Conservation (phyloP, 2,888 invertebrate genomes). For the Caenorhabditis japonica region DNA sequence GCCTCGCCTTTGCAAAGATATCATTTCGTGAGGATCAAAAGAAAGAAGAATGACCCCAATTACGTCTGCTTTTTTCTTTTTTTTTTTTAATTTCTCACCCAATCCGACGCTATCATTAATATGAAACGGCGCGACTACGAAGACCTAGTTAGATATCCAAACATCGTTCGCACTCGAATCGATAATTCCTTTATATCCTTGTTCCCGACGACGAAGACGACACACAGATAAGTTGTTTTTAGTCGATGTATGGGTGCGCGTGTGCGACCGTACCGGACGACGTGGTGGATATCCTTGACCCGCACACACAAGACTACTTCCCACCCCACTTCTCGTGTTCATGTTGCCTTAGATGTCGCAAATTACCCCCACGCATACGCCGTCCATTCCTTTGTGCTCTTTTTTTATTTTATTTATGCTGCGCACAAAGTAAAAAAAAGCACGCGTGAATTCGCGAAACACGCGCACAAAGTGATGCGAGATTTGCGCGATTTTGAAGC, state of each 20-base stretch:
- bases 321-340: slow-evolving; percentile 23
- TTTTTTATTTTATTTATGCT: no score
- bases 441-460: no score
- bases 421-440: no score
- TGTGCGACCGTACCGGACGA: slow-evolving; percentile 17
- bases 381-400: background rate
- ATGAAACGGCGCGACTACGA: slow-evolving; percentile 4
- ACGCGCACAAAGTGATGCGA: no score
- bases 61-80: slow-evolving; percentile 13
- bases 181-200: no score
- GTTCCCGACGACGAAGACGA: background rate
- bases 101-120: slow-evolving; percentile 27
- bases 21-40: background rate
- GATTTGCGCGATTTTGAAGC: no score
- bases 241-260: slow-evolving; percentile 8
- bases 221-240: slow-evolving; percentile 39
- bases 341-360: slow-evolving; percentile 10
- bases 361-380: background rate
- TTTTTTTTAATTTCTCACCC: no score
- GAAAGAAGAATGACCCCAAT: slow-evolving; percentile 26
- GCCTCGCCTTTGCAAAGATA: slow-evolving; percentile 1
- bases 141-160: slow-evolving; percentile 48
- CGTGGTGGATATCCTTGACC: slow-evolving; percentile 43
- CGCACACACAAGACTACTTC: slow-evolving; percentile 8
- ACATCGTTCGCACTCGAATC: slow-evolving; percentile 29